Evolutionary conservation across 2,888 invertebrate species (phyloP).

Genomic region (Zygaena filipendulae): DNA sequence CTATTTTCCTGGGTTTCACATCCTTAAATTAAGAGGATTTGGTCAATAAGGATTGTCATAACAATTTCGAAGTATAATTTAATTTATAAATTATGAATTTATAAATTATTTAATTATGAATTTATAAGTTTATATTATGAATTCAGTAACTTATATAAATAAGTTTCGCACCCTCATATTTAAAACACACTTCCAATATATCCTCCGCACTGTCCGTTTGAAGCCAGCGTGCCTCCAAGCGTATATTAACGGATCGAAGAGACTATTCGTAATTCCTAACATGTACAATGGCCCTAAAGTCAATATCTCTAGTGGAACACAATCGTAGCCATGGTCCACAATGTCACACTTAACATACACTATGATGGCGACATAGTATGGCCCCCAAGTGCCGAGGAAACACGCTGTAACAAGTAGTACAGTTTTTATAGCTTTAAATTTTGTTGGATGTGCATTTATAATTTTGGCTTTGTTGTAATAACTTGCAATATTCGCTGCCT

Average conservation of each 20-base stretch:
- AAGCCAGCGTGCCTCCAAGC: conserved; percentile 74
- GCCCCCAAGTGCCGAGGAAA: conserved; percentile 69
- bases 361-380: conserved; percentile 64
- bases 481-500: no score
- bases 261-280: conserved; percentile 63
- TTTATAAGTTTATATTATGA: no score
- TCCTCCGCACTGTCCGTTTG: conserved; percentile 44
- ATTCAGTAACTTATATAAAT: no score
- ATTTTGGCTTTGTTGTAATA: no score
- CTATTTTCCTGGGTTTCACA: no score
- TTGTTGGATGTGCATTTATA: conserved; percentile 56
- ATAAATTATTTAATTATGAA: no score
- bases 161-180: conserved; percentile 17
- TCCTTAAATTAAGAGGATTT: no score
- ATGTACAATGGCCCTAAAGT: conserved; percentile 68
- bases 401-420: conserved; percentile 66
- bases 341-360: conserved; percentile 58
- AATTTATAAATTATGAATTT: no score
- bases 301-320: conserved; percentile 54
- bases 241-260: conserved; percentile 70
- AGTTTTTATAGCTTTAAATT: conserved; percentile 69
- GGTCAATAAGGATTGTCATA: no score
- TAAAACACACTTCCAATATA: conserved; percentile 31
- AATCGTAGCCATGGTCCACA: conserved; percentile 39
- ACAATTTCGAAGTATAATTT: no score